Conservation (phyloP, 2,113 vertebrate genomes). For the Elaphurus davidianus region DNA sequence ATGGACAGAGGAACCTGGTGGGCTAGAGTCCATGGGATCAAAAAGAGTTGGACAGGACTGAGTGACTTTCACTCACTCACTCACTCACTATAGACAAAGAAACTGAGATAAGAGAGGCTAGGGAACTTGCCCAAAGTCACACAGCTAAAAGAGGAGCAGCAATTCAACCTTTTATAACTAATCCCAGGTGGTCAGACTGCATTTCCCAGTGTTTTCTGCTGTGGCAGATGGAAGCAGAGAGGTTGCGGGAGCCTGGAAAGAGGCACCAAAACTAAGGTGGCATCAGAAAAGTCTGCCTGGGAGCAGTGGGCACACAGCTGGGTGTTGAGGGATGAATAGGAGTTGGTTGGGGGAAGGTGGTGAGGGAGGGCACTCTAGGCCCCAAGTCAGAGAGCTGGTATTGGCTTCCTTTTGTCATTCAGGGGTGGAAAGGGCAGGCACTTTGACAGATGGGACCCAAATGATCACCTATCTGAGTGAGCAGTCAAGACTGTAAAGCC, state of each 20-base stretch:
- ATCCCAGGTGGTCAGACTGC: not conserved
- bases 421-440: rapidly evolving
- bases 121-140: not conserved
- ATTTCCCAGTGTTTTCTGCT: not conserved
- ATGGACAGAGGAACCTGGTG: not conserved
- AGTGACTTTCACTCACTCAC: not conserved
- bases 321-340: not conserved
- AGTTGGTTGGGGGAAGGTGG: not conserved
- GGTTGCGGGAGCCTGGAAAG: not conserved
- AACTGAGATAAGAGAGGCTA: no score
- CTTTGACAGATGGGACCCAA: not conserved
- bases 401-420: not conserved
- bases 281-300: not conserved
- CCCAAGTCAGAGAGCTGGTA: not conserved
- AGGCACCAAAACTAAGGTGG: not conserved
- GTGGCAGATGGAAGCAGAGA: not conserved
- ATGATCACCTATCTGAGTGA: rapidly evolving
- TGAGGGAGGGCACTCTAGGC: no score
- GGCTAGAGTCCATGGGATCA: not conserved
- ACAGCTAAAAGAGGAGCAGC: not conserved
- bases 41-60: not conserved
- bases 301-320: not conserved
- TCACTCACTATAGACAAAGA: not conserved
- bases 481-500: rapidly evolving
- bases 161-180: rapidly evolving